A percentile compares a stretch with the other conserved stretches of the same genome.
phyloP scores from a whole-genome alignment of 2,888 invertebrate species.

The Agrotis segetum region DNA sequence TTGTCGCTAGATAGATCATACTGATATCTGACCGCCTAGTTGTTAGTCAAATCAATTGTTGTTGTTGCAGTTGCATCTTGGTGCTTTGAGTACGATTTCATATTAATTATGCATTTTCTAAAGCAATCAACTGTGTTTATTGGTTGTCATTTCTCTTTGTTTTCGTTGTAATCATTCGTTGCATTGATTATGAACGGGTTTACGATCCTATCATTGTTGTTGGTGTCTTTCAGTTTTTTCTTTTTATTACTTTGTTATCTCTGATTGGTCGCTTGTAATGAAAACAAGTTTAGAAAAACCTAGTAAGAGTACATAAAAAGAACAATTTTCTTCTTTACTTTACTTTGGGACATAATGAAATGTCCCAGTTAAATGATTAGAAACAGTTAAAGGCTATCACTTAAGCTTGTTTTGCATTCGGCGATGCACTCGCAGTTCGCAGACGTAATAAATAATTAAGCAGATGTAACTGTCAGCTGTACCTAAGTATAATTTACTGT shows the following conservation, averaged over 20 bases:
- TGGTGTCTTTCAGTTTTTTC: background rate
- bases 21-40: slow-evolving; percentile 80
- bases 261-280: background rate
- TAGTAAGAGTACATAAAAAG: background rate
- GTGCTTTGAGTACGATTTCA: slow-evolving; percentile 40
- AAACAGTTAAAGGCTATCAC: slow-evolving; percentile 19
- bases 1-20: slow-evolving; percentile 86
- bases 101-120: slow-evolving; percentile 30
- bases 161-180: slow-evolving; percentile 2
- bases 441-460: slow-evolving; percentile 58
- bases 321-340: slow-evolving; percentile 7
- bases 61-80: slow-evolving; percentile 59
- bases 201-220: background rate
- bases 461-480: slow-evolving; percentile 66
- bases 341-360: too few species aligned
- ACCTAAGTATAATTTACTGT: slow-evolving; percentile 34
- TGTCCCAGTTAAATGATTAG: slow-evolving; percentile 6
- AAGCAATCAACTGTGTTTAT: slow-evolving; percentile 21
- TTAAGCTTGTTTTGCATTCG: slow-evolving; percentile 22
- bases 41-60: slow-evolving; percentile 84
- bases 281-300: background rate
- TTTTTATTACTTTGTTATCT: background rate
- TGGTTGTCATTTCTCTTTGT: slow-evolving; percentile 12
- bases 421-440: slow-evolving; percentile 14
- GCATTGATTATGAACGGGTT: background rate